Evolutionary conservation across 2,113 vertebrate species (phyloP).

Genomic region (Heloderma charlesbogerti): DNA sequence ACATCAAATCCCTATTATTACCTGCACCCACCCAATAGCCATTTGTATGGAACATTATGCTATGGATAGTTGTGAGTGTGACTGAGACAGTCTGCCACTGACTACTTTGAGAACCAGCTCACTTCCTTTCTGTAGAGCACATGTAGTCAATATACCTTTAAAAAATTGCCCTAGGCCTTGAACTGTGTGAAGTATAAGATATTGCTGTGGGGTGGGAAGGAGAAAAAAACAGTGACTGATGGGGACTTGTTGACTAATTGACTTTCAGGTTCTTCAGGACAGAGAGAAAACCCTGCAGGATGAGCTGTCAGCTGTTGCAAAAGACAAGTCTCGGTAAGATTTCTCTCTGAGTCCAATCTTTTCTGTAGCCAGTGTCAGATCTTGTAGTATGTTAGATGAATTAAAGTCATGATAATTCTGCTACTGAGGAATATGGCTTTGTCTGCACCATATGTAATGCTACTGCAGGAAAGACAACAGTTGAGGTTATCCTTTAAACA

Average conservation of each 20-base stretch:
- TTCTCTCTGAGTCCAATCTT: neutral
- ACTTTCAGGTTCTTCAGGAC: neutral
- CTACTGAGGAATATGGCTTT: neutral
- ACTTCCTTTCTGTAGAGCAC: neutral
- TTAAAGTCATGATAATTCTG: neutral
- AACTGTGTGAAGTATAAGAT: neutral
- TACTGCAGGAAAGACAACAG: neutral
- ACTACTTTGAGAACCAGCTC: neutral
- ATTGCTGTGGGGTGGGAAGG: neutral
- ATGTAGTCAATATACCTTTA: neutral
- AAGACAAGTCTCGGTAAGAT: constrained; percentile 12
- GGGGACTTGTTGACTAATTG: neutral
- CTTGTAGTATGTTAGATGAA: neutral
- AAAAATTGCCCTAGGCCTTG: neutral
- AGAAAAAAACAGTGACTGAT: neutral
- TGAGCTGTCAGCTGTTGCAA: neutral
- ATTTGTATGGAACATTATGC: neutral
- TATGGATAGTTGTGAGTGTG: neutral
- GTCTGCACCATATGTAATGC: neutral
- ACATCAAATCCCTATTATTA: neutral
- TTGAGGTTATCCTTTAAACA: neutral
- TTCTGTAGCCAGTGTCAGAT: neutral
- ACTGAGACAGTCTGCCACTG: neutral
- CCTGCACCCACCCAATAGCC: neutral
- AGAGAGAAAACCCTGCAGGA: constrained; percentile 9